Evolutionary conservation across 1,140 invertebrate species (phyloP), one percentile per base, ranked within the genome.

Genomic region (honey bee (Apis mellifera)): DNA sequence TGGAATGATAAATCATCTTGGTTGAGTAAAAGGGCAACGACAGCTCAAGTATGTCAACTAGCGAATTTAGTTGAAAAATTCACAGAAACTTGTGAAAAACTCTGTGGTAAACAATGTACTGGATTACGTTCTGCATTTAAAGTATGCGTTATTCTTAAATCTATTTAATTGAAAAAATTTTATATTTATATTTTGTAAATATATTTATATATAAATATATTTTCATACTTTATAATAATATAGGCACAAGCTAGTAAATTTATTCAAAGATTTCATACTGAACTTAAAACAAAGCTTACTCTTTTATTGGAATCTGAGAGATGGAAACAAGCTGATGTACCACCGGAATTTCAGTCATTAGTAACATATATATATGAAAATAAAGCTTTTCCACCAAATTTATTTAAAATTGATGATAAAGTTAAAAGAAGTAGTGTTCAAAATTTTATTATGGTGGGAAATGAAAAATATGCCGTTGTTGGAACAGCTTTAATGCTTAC

Each of bases 321-420:
- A 72, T 99, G 99, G 99, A 98, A 97, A 91, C 96, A 97, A 88
- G 97, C 98, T n/a, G 97, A 99, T 87, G 97, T 99, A 65, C 97
- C 98, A 1, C 92, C 95, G 80, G 97, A 98, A 92, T 97, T 99
- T 92, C 98, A 99, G 93, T 95, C 94, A 79, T 94, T 99, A 69
- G 96, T 99, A 19, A 92, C 86, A 69, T 92, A 88, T 76, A 80
- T 94, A 42, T 74, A 92, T 73, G 87, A 94, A 79, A 91, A 94
- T 64, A 90, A 95, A 83, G 88, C 91, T 90, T 95, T 96, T 92
- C 95, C 95, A 21, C 80, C 85, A 19, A 90, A 92, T 66, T 59
- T 91, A 62, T 80, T 83, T 90, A 83, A 89, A 86, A 42, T 89
- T 73, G 93, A 95, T 54, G 90, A 88, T 76, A 86, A 90, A 42